phyloP scores from a whole-genome alignment of 1,140 invertebrate genomes.

The Ridgeia piscesae region DNA sequence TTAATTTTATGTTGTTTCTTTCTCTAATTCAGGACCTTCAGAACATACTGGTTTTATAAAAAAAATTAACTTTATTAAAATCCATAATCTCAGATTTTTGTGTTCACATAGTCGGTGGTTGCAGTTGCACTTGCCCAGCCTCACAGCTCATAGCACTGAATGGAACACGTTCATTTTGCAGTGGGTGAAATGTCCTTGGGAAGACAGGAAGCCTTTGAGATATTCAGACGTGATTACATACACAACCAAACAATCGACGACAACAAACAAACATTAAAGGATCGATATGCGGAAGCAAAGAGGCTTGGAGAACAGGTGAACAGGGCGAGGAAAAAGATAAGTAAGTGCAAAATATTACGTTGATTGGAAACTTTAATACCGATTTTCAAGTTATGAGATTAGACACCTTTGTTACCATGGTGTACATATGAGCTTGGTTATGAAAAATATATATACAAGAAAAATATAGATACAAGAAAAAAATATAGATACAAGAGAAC shows the following conservation, averaged over 20 bases:
- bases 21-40: no score
- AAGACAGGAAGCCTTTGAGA: slow-evolving; percentile 57
- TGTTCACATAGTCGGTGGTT: not conserved
- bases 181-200: slow-evolving; percentile 57
- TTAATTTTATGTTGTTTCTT: no score
- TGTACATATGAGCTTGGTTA: no score
- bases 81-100: not conserved
- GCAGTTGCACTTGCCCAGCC: no score
- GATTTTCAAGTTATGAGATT: no score
- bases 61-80: not conserved
- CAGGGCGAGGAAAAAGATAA: slow-evolving; percentile 48
- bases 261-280: slow-evolving; percentile 50
- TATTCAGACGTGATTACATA: slow-evolving; percentile 53
- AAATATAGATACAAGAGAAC: no score
- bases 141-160: not conserved
- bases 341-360: slow-evolving; percentile 39
- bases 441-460: no score
- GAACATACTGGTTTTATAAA: not conserved
- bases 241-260: slow-evolving; percentile 50
- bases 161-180: slow-evolving; percentile 34
- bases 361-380: not conserved
- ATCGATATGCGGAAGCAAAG: slow-evolving; percentile 54
- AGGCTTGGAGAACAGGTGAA: slow-evolving; percentile 52
- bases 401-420: no score
- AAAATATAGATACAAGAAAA: no score